A percentile compares a stretch with the other conserved stretches of the same genome.
These are phyloP conservation scores for Nerophis lumbriciformis DNA, from an alignment of 2,113 vertebrate species.

Conservation along the genomic window DNA sequence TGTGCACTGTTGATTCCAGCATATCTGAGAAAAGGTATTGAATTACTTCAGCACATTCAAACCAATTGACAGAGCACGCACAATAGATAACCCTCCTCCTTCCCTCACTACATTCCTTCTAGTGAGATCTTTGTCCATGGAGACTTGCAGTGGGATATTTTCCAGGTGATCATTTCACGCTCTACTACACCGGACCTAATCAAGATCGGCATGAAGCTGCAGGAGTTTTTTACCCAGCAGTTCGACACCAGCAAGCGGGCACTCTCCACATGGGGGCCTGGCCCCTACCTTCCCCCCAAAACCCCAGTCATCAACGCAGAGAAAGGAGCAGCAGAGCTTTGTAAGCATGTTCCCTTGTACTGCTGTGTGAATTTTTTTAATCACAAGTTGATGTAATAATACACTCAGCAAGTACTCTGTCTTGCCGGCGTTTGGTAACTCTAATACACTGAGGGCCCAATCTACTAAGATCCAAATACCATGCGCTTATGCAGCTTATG, in stretches of 20 bases:
- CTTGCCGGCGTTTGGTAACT: conserved; percentile 33
- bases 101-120: background rate
- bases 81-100: background rate
- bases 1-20: conserved; percentile 83
- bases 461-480: no score
- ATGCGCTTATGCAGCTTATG: no score
- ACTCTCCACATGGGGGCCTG: conserved; percentile 95
- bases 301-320: conserved; percentile 79
- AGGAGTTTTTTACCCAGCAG: conserved; percentile 98
- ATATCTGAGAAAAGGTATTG: conserved; percentile 92
- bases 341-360: conserved; percentile 68
- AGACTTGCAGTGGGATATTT: conserved; percentile 98
- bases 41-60: background rate
- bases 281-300: conserved; percentile 90
- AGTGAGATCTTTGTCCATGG: conserved; percentile 97
- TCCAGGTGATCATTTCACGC: conserved; percentile 99
- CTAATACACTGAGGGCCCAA: conserved; percentile 16
- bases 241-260: conserved; percentile 98
- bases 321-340: conserved; percentile 82
- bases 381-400: background rate
- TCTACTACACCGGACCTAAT: conserved; percentile 97
- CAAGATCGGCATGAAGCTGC: conserved; percentile 99
- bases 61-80: background rate
- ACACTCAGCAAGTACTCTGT: background rate
- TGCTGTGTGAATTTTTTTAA: conserved; percentile 2